Evolutionary conservation across 2,113 vertebrate genomes (phyloP).

Genomic region (Ctenodactylus gundi): DNA sequence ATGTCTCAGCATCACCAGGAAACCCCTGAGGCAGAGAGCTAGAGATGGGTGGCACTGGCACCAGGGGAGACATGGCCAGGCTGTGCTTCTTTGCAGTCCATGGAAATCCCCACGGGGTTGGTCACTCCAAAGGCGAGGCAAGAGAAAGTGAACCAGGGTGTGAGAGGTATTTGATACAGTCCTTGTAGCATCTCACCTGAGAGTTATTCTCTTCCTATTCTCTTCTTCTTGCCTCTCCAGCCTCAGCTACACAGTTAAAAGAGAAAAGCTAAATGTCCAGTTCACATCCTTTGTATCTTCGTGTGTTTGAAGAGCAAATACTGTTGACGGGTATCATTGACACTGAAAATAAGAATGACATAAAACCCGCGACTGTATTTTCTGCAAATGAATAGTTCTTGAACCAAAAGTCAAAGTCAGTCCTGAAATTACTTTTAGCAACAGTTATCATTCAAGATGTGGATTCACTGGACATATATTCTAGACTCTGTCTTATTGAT

Average conservation of each 20-base stretch:
- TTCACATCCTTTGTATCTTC: background rate
- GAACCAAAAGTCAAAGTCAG: constrained; percentile 36
- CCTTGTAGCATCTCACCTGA: background rate
- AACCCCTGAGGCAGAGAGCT: background rate
- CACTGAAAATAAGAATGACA: background rate
- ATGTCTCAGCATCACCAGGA: background rate
- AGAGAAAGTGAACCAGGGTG: background rate
- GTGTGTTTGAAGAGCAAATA: background rate
- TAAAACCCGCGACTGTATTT: constrained; percentile 28
- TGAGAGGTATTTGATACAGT: background rate
- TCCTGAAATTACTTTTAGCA: constrained; percentile 40
- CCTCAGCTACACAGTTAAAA: background rate
- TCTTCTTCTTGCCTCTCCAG: too few species aligned
- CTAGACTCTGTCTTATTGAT: background rate
- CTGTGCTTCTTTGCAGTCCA: background rate
- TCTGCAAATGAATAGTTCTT: constrained; percentile 13
- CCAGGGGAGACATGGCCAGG: background rate
- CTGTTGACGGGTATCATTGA: background rate
- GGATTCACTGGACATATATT: background rate
- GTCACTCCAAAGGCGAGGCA: background rate
- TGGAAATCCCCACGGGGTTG: background rate
- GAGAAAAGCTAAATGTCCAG: background rate
- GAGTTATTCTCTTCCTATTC: background rate
- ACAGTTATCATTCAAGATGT: background rate
- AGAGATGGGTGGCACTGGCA: background rate